A percentile compares a stretch with the other conserved stretches of the same genome.
Evolutionary conservation across 2,888 invertebrate species (phyloP).

Genomic region (Drosophila kambysellisi): DNA sequence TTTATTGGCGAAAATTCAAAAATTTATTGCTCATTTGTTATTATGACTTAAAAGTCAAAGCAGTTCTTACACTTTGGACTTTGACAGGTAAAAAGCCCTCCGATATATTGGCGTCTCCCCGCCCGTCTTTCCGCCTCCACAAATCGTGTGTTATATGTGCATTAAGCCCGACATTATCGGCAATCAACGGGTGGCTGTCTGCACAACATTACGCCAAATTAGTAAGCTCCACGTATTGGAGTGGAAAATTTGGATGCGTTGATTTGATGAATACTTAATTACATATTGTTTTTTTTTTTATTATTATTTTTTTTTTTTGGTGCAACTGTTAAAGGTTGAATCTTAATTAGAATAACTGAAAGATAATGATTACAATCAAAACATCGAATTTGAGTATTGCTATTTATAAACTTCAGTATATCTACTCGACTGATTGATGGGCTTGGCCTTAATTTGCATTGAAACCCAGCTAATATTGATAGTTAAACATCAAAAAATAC

Average conservation of each 20-base stretch:
- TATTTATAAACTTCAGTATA: slow-evolving; percentile 31
- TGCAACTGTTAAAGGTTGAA: slow-evolving; percentile 23
- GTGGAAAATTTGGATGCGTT: slow-evolving; percentile 29
- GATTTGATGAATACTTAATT: slow-evolving; percentile 40
- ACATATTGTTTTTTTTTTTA: slow-evolving; percentile 7
- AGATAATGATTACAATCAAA: slow-evolving; percentile 12
- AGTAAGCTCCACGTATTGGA: slow-evolving; percentile 23
- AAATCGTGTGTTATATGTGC: slow-evolving; percentile 60
- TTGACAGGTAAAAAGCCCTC: slow-evolving; percentile 64
- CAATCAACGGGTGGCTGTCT: slow-evolving; percentile 65
- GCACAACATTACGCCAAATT: slow-evolving; percentile 62
- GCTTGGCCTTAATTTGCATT: slow-evolving; percentile 43
- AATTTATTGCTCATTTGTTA: slow-evolving; percentile 79
- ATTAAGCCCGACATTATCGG: slow-evolving; percentile 69
- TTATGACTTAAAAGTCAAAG: slow-evolving; percentile 59
- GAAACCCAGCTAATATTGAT: slow-evolving; percentile 12
- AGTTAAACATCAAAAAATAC: slow-evolving; percentile 11
- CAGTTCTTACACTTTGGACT: slow-evolving; percentile 73
- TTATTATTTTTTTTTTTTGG: slow-evolving; percentile 4
- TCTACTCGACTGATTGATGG: slow-evolving; percentile 43
- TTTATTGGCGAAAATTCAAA: slow-evolving; percentile 79
- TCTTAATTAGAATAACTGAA: slow-evolving; percentile 44
- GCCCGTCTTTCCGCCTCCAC: neutral
- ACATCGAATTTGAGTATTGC: slow-evolving; percentile 12
- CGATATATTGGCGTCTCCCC: slow-evolving; percentile 30